Evolutionary conservation across 2,888 invertebrate genomes (phyloP).

Genomic region (Brachynemurus nebulosus): DNA sequence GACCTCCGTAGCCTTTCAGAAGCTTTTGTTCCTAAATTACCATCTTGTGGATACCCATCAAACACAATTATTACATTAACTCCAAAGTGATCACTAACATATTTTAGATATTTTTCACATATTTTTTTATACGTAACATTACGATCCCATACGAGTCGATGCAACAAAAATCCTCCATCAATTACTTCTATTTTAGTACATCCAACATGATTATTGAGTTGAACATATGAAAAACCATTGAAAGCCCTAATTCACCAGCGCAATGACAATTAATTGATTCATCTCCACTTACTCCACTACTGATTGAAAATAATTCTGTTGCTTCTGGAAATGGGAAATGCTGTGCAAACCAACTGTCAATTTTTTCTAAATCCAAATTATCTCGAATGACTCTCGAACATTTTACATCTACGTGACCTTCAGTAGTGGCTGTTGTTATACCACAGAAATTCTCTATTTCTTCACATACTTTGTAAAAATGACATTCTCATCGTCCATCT

Average conservation of each 20-base stretch:
- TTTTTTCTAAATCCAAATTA: slow-evolving; percentile 11
- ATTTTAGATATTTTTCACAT: not conserved
- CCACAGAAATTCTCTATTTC: slow-evolving; percentile 14
- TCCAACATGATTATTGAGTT: too few relatives aligned
- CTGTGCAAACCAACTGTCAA: slow-evolving; percentile 13
- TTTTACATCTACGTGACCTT: slow-evolving; percentile 11
- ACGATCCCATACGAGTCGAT: not conserved
- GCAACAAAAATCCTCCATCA: not conserved
- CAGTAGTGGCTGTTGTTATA: slow-evolving; percentile 4
- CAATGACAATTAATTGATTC: not conserved
- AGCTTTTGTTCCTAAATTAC: too few relatives aligned
- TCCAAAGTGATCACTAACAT: too few relatives aligned
- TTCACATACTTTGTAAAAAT: slow-evolving; percentile 3
- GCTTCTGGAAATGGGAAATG: slow-evolving; percentile 14
- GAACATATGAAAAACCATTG: too few relatives aligned
- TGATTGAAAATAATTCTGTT: slow-evolving; percentile 5
- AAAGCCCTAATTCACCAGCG: too few relatives aligned
- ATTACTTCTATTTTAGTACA: not conserved
- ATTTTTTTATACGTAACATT: not conserved
- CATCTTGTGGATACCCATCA: too few relatives aligned
- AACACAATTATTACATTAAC: too few relatives aligned
- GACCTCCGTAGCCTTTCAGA: too few relatives aligned
- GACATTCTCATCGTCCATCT: slow-evolving; percentile 8
- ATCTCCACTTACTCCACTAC: not conserved
- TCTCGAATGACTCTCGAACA: slow-evolving; percentile 11